phyloP scores from a whole-genome alignment of 2,888 invertebrate species.

The Imbricaverruca yamaguchii region DNA sequence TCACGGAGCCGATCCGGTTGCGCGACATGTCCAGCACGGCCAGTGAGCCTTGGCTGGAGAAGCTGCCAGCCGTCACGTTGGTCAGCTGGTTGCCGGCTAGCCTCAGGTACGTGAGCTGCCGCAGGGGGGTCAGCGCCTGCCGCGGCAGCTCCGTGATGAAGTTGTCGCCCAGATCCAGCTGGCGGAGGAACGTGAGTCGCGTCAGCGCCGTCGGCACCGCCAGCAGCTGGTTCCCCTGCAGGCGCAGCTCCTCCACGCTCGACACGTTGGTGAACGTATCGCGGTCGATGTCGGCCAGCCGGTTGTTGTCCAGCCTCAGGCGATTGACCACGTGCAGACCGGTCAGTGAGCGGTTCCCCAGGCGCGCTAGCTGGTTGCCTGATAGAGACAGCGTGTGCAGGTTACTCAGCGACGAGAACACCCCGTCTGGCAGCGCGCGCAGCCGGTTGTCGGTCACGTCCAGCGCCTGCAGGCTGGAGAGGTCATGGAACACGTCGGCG shows the following conservation, averaged over 20 bases:
- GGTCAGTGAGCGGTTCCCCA: slow-evolving; percentile 78
- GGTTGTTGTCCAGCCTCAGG: slow-evolving; percentile 77
- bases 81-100: slow-evolving; percentile 41
- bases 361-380: slow-evolving; percentile 72
- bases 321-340: slow-evolving; percentile 78
- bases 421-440: slow-evolving; percentile 74
- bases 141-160: slow-evolving; percentile 70
- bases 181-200: slow-evolving; percentile 75
- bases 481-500: slow-evolving; percentile 71
- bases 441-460: slow-evolving; percentile 77
- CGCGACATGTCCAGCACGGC: slow-evolving; percentile 73
- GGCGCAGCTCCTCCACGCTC: slow-evolving; percentile 78
- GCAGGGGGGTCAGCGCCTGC: slow-evolving; percentile 74
- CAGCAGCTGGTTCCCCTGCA: slow-evolving; percentile 76
- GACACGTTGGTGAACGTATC: slow-evolving; percentile 86
- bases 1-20: slow-evolving; percentile 60
- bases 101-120: slow-evolving; percentile 50
- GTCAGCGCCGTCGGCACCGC: slow-evolving; percentile 70
- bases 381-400: slow-evolving; percentile 79
- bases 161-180: slow-evolving; percentile 87
- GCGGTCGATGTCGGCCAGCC: slow-evolving; percentile 70
- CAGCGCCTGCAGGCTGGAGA: slow-evolving; percentile 76
- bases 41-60: slow-evolving; percentile 72
- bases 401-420: slow-evolving; percentile 85
- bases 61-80: slow-evolving; percentile 57